These are phyloP conservation scores for Tetrax tetrax DNA, from an alignment of 2,113 vertebrate genomes.

Conservation along the genomic window DNA sequence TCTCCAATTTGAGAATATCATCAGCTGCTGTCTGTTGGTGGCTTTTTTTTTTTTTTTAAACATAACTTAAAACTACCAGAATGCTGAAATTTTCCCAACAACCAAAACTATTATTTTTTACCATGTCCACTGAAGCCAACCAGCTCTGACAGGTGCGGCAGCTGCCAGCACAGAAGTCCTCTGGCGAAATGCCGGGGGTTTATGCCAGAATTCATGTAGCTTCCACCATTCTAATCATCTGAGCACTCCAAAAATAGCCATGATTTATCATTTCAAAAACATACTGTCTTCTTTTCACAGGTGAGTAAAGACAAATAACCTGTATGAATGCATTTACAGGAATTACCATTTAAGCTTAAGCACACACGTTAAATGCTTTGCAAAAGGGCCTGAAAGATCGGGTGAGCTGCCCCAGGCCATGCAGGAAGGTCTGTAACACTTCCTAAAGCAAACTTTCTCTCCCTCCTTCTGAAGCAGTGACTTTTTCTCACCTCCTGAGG, in stretches of 20 bases:
- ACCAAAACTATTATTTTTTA: neutral
- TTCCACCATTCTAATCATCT: neutral
- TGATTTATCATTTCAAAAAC: neutral
- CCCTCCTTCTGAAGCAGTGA: neutral
- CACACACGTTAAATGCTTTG: neutral
- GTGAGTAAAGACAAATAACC: neutral
- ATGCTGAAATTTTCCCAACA: neutral
- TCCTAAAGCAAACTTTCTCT: neutral
- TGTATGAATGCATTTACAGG: neutral
- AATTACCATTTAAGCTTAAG: neutral
- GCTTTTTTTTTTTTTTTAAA: neutral
- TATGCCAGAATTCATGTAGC: neutral
- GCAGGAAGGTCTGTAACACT: neutral
- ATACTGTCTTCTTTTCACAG: neutral
- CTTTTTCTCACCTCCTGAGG: neutral
- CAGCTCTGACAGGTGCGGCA: neutral
- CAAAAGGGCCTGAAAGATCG: neutral
- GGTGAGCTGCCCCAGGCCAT: neutral
- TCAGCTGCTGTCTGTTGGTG: neutral
- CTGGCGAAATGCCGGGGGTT: rapidly evolving
- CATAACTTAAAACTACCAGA: neutral
- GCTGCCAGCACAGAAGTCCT: neutral
- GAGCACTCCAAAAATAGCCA: neutral
- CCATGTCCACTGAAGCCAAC: neutral
- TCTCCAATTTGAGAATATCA: neutral